These are phyloP conservation scores for Mormoops blainvillei DNA, from an alignment of 2,113 vertebrate genomes.

Conservation along the genomic window DNA sequence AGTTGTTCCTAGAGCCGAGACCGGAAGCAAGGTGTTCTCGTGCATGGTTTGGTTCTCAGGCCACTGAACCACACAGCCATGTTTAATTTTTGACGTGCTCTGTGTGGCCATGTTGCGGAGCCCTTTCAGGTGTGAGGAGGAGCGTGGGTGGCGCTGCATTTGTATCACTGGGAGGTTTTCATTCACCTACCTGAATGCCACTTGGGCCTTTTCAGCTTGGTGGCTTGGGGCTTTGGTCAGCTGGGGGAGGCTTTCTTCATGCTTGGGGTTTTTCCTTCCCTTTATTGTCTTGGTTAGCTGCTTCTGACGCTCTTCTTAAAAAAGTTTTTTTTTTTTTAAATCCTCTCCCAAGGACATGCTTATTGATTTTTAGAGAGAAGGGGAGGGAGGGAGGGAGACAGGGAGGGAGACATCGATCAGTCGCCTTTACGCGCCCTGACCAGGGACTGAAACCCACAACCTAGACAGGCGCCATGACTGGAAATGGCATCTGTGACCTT, in stretches of 20 bases:
- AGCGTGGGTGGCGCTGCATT: fast-evolving
- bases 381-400: too few species aligned
- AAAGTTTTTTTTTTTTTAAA: too few species aligned
- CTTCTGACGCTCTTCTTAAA: neutral
- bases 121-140: too few species aligned
- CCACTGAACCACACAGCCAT: fast-evolving
- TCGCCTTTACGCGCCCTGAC: too few species aligned
- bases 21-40: neutral
- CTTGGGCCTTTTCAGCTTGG: neutral
- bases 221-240: neutral
- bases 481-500: too few species aligned
- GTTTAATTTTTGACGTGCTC: fast-evolving
- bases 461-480: too few species aligned
- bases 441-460: too few species aligned
- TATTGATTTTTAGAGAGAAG: too few species aligned
- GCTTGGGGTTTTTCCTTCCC: fast-evolving
- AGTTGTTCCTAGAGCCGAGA: neutral
- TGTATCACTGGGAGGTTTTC: fast-evolving
- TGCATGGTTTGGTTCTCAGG: neutral
- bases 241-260: neutral
- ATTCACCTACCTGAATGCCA: too few species aligned
- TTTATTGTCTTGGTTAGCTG: neutral
- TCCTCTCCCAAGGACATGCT: too few species aligned
- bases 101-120: fast-evolving
- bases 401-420: too few species aligned